phyloP scores from a whole-genome alignment of 1,140 invertebrate species.

The Zaprionus kolodkinae region DNA sequence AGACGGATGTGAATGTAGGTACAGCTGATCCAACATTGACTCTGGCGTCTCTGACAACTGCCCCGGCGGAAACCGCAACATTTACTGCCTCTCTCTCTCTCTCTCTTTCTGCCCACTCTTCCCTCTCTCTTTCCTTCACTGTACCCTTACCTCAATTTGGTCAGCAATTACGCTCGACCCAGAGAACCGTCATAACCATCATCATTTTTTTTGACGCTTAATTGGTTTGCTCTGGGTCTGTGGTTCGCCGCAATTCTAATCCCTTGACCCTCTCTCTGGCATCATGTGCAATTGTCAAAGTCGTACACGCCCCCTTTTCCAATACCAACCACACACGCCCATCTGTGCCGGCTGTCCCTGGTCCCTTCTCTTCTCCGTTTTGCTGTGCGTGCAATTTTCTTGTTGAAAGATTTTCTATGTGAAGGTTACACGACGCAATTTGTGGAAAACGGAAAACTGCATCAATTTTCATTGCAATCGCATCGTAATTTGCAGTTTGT shows the following conservation, averaged over 20 bases:
- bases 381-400: constrained; percentile 74
- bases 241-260: constrained; percentile 52
- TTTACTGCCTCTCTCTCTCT: constrained; percentile 7
- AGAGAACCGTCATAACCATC: constrained; percentile 66
- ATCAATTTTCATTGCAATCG: constrained; percentile 63
- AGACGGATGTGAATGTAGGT: background rate
- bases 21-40: constrained; percentile 52
- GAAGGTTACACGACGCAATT: constrained; percentile 70
- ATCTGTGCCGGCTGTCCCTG: constrained; percentile 15
- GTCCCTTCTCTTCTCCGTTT: background rate
- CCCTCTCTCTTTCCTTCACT: constrained; percentile 9
- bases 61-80: constrained; percentile 65
- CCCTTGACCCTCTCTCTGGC: constrained; percentile 47
- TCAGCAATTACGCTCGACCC: constrained; percentile 59
- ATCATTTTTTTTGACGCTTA: constrained; percentile 49
- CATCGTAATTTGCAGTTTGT: constrained; percentile 78
- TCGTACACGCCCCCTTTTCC: constrained; percentile 29
- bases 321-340: constrained; percentile 27
- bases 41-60: constrained; percentile 34
- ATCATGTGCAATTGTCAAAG: constrained; percentile 49
- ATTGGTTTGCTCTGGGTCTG: constrained; percentile 46
- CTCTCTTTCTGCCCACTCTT: constrained; percentile 7
- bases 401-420: constrained; percentile 84
- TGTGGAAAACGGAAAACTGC: constrained; percentile 35
- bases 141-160: constrained; percentile 64